Evolutionary conservation across 2,113 vertebrate genomes (phyloP).

Genomic region (Ifrita kowaldi): DNA sequence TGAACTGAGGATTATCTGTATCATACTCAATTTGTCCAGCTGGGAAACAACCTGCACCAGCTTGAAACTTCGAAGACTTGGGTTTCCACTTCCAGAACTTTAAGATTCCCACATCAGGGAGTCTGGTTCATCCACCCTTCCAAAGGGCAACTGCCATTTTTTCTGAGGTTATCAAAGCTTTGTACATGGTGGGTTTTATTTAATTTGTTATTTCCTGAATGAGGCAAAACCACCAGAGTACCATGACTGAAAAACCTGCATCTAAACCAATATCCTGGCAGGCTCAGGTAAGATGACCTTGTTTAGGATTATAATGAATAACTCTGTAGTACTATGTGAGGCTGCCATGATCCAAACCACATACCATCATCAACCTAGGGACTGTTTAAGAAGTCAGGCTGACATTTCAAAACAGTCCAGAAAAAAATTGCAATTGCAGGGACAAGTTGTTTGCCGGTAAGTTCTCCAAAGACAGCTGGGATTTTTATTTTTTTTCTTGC

Average conservation of each 20-base stretch:
- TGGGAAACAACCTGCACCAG: neutral
- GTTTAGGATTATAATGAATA: neutral
- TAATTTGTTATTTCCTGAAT: neutral
- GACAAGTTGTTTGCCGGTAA: neutral
- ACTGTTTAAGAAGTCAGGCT: neutral
- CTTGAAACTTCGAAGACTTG: neutral
- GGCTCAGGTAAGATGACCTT: neutral
- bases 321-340: neutral
- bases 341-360: neutral
- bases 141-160: neutral
- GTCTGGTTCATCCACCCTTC: neutral
- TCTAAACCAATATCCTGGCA: neutral
- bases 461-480: neutral
- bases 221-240: neutral
- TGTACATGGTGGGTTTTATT: neutral
- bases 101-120: neutral
- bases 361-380: neutral
- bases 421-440: neutral
- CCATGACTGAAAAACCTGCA: neutral
- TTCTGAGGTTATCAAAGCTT: neutral
- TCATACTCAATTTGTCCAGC: neutral
- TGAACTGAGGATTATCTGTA: neutral
- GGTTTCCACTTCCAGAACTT: neutral
- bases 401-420: neutral
- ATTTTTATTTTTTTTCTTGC: neutral